Evolutionary conservation across 1,140 invertebrate species (phyloP), one percentile per base, ranked within the genome.

Genomic region (Panonychus citri): DNA sequence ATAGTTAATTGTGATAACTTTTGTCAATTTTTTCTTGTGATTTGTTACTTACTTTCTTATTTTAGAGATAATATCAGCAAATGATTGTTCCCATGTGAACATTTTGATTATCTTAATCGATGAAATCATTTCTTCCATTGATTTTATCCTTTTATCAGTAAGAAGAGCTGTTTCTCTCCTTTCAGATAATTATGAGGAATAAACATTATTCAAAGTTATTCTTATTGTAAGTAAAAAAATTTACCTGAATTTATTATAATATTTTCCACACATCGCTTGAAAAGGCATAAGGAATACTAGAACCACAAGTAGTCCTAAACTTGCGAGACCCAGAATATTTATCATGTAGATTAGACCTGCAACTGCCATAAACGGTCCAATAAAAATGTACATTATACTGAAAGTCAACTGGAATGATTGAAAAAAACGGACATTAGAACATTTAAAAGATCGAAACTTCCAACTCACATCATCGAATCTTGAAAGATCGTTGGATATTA

Each of bases 111-210:
- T 80, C 68, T 86, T 79, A 63, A 91, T 85, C 0, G 83, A 85
- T 49, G 78, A 76, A 24, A 93, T 79, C n/a, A 93, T 83, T 71
- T 91, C 87, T 65, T 83, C 86, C 83, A 90, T 89, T 52, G 87
- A 67, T 52, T 80, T 73, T 1, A 91, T 80, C 58, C 87, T 73
- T 63, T 86, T 78, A 66, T 93, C 88, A 0, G 85, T 88, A 60
- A 76, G 74, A 5, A 73, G 59, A 0, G 83, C 81, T 17, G 79
- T 81, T 61, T 74, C 71, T 50, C 77, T 63, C 57, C 82, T 66
- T 48, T 60, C 51, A 13, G n/a, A 26, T 27, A 48, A 56, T 62
- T 62, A 13, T 49, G 46, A 19, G 8, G n/a, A 25, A 56, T 60
- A 34, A 34, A 34, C 5, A 34, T 7, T 5, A 12, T 34, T 34